phyloP scores from a whole-genome alignment of 2,888 invertebrate genomes.

The Elysia crispata region DNA sequence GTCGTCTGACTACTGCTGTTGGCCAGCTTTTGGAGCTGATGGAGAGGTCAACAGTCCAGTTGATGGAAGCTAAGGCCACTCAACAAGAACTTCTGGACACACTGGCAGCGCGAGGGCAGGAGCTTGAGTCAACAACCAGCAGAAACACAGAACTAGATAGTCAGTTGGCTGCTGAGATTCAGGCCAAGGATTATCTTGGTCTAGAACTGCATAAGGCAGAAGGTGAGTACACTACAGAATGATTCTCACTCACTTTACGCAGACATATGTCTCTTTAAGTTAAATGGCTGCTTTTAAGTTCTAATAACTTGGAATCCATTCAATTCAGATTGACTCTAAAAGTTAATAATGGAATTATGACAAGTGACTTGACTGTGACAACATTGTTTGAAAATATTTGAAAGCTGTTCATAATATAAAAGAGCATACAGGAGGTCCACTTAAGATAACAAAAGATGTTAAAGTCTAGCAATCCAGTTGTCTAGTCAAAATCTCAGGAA shows the following conservation, averaged over 20 bases:
- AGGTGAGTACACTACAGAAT: constrained; percentile 61
- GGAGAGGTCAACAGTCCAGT: constrained; percentile 67
- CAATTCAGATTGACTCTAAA: no score
- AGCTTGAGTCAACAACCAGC: constrained; percentile 58
- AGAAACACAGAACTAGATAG: constrained; percentile 68
- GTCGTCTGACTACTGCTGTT: constrained; percentile 69
- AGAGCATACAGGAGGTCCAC: no score
- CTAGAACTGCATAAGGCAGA: constrained; percentile 76
- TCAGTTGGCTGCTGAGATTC: constrained; percentile 65
- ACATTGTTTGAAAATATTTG: no score
- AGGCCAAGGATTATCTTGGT: constrained; percentile 74
- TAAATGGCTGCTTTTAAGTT: no score
- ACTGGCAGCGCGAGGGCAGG: constrained; percentile 59
- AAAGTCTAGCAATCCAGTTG: no score
- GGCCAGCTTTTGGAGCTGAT: constrained; percentile 72
- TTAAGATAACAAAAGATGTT: no score
- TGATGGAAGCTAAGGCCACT: constrained; percentile 66
- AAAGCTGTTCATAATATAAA: no score
- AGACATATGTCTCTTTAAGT: no score
- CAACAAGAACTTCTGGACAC: constrained; percentile 67
- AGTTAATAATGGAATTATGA: no score
- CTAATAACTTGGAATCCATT: no score
- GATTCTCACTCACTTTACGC: not conserved
- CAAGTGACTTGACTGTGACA: no score
- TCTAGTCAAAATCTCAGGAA: no score